Evolutionary conservation across 2,888 invertebrate species (phyloP), one percentile per base, ranked within the genome.

Genomic region (Patella caerulea): DNA sequence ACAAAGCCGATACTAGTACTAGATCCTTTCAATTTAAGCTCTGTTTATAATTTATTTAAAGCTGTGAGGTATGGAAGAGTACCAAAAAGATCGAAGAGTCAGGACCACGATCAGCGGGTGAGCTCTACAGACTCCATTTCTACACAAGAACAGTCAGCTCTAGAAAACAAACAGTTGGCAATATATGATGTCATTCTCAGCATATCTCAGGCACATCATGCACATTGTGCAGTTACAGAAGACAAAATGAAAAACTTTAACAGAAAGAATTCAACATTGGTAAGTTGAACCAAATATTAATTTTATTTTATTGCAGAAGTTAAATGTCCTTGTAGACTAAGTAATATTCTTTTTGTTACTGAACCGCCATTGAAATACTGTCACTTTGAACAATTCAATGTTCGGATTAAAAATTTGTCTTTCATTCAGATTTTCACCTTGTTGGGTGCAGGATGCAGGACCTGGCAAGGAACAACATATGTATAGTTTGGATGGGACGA

Each of bases 41-140:
- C 34, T 45, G 0, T 45, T 45, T 45, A 9, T 45, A 45, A 9
- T 9, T 45, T 45, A 9, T 45, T 83, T 82, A 24, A 80, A 89
- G 89, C 98, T 90, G 98, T 98, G 83, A 94, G 98, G 91, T 98
- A 98, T 94, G 98, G 98, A 85, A 94, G 98, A 84, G 98, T 98
- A 87, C 98, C 98, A 83, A 98, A 98, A 93, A 94, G 97, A 87
- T 95, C 97, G 80, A 94, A 97, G 86, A 97, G 97, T 92, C 94
- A 95, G 83, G 95, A 94, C 92, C 91, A 92, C 80, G 91, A 93
- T 71, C 92, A 81, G 71, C 84, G 85, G 71, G 89, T 89, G 71
- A 86, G 84, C 17, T 88, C 90, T 12, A 87, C 88, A n/a, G 89
- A 87, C 73, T 24, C 19, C 19, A 11, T 65, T 11, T 84, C 86